Evolutionary conservation across 2,797 vertebrate species (phyloP), one percentile per base, ranked within the genome.

Genomic region (Microctenopoma steveboyesi): DNA sequence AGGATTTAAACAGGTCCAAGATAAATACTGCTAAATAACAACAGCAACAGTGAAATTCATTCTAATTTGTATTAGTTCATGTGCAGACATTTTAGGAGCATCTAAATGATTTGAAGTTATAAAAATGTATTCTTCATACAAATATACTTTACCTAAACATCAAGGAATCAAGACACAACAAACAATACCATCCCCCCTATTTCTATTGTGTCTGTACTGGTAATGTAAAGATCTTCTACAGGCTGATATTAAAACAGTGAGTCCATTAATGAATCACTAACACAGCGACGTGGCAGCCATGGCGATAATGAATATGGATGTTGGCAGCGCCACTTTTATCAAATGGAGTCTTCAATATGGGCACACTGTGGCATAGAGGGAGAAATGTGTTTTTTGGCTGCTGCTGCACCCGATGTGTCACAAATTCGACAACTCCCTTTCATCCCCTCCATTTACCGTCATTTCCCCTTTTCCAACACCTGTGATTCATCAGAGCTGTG

Each of bases 351-450:
- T 63, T 82, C 63, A 63, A 71, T 77, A 81, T 62, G 78, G 72
- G 48, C 64, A 64, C 14, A 25, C 49, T 81, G 75, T 81, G 77
- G 76, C 86, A 83, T 53, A 5, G 55, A 70, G 56, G 1, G 12
- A 72, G 67, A 78, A 82, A 74, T 77, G 71, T 68, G 69, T 58
- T 72, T 79, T 71, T 73, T 87, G 83, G 81, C 86, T 63, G 45
- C 57, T 63, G 81, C 64, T 43, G 14, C 27, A 52, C 83, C 80
- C 56, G 72, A 76, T 82, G 81, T 89, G 86, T 92, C 86, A 84
- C 66, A 74, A 63, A 84, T 54, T 74, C 78, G 69, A 89, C 76
- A 82, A 72, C 79, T 79, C 79, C 77, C 82, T 85, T 86, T 89
- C 72, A 89, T 87, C 78, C 58, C 5, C 47, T 73, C 67, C 58